phyloP scores from a whole-genome alignment of 1,140 invertebrate genomes.

The Micrasema longulum region DNA sequence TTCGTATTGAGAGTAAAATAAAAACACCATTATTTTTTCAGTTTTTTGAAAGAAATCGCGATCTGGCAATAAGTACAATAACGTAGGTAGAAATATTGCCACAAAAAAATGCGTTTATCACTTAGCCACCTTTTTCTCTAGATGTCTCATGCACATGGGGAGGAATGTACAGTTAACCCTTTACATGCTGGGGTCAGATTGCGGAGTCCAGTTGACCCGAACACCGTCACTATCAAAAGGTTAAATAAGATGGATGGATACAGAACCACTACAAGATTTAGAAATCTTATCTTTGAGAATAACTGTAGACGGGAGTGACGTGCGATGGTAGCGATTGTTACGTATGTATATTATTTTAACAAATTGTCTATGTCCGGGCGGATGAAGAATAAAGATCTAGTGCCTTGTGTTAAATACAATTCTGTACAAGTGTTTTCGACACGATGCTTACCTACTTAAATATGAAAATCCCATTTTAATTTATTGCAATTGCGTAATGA shows the following conservation, averaged over 20 bases:
- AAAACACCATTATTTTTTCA: not conserved
- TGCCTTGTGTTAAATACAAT: too few relatives aligned
- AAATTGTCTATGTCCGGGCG: too few relatives aligned
- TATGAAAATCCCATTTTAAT: too few relatives aligned
- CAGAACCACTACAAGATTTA: not conserved
- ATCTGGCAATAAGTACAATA: not conserved
- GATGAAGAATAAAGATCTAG: too few relatives aligned
- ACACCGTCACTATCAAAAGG: slow-evolving; percentile 4
- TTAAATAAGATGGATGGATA: slow-evolving; percentile 28
- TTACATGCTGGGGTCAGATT: slow-evolving; percentile 7
- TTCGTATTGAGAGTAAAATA: not conserved
- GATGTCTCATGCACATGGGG: slow-evolving; percentile 6
- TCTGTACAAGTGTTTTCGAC: too few relatives aligned
- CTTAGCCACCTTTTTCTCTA: not conserved
- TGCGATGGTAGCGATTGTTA: too few relatives aligned
- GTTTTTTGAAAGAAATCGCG: not conserved
- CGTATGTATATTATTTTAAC: too few relatives aligned
- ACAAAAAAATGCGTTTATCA: slow-evolving; percentile 4
- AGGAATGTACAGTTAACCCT: not conserved
- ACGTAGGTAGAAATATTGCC: not conserved
- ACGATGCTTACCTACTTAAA: too few relatives aligned
- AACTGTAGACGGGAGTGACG: too few relatives aligned
- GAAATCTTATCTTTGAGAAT: too few relatives aligned
- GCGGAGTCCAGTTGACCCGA: slow-evolving; percentile 4
- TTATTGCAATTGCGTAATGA: too few relatives aligned